Base-by-base conservation (phyloP, 2,113 vertebrate species). In the Micronycteris hirsuta region DNA sequence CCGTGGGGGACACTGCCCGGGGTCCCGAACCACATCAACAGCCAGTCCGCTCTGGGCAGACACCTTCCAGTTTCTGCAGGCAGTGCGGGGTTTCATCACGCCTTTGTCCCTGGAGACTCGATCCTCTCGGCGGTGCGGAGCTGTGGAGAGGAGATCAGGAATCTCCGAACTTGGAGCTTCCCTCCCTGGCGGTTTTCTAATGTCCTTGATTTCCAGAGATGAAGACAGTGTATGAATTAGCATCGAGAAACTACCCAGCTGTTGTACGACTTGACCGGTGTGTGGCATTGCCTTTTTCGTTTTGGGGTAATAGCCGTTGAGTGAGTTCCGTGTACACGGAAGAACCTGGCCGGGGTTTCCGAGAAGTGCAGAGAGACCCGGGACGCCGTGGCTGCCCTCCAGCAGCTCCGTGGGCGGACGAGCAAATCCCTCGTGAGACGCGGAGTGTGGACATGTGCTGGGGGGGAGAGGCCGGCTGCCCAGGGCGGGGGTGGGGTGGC, bases 401-500 rank as follows among this genome's bases (percentile, higher is more conserved):
- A 28, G 58, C 19, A 38, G 43, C 74, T 58, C 56, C 3, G 26
- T 61, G 58, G 58, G 58, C 3, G 4, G 24, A 61, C 3, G 26
- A 26, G 58, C 11, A 11, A 2, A 16, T 12, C 26, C 56, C 58
- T 12, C 24, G 56, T 26, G 56, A 58, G 56, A 73, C 24, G 8
- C 15, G 31, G 36, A 16, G 67, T 0, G 20, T 1, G 61, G 77
- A 8, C 33, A 7, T 14, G 14, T 1, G 15, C 58, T 0, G 9
- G n/a, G 15, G 15, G 2, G 2, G n/a, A 41, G 12, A 5, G 1
- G 52, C 7, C 1, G 24, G 49, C 19, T 6, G 22, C 4, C 3
- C 41, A 6, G 54, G 52, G 52, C 17, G 45, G 45, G 10, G 45
- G 7, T 2, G 16, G 0, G 3, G 74, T 61, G 3, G 33, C 17